Conservation (phyloP, 2,888 invertebrate species). For the Ethmia dodecea region DNA sequence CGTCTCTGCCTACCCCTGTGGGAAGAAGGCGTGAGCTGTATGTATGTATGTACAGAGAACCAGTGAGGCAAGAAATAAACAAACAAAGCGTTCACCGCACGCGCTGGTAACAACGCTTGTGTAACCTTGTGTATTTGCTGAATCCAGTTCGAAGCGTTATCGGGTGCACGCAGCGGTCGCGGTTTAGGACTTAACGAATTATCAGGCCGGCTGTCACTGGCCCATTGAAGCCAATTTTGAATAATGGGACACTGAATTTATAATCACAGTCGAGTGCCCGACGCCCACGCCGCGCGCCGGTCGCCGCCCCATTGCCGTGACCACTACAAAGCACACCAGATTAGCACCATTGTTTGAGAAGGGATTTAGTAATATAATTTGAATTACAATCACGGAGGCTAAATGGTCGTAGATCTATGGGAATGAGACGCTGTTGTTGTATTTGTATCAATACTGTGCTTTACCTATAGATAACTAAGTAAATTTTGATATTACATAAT, state of each 20-base stretch:
- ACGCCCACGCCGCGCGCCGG: constrained; percentile 1
- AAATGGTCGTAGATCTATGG: too few relatives aligned
- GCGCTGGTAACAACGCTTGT: constrained; percentile 9
- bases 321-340: constrained; percentile 31
- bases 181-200: constrained; percentile 68
- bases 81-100: constrained; percentile 2
- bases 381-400: too few relatives aligned
- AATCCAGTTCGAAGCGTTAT: constrained; percentile 58
- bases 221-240: constrained; percentile 63
- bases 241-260: constrained; percentile 56
- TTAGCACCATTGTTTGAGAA: constrained; percentile 37
- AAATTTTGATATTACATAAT: too few relatives aligned
- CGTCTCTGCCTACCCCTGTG: too few relatives aligned
- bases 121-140: constrained; percentile 44
- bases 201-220: constrained; percentile 56
- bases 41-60: background rate
- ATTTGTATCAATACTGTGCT: too few relatives aligned
- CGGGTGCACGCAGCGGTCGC: constrained; percentile 59
- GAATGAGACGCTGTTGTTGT: too few relatives aligned
- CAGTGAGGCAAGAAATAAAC: constrained; percentile 1
- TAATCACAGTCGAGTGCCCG: constrained; percentile 38
- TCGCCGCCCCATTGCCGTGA: constrained; percentile 14
- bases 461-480: too few relatives aligned
- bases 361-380: constrained; percentile 27
- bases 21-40: too few relatives aligned